Base-by-base conservation (phyloP, 1,140 invertebrate genomes). In the Anoplophora glabripennis region DNA sequence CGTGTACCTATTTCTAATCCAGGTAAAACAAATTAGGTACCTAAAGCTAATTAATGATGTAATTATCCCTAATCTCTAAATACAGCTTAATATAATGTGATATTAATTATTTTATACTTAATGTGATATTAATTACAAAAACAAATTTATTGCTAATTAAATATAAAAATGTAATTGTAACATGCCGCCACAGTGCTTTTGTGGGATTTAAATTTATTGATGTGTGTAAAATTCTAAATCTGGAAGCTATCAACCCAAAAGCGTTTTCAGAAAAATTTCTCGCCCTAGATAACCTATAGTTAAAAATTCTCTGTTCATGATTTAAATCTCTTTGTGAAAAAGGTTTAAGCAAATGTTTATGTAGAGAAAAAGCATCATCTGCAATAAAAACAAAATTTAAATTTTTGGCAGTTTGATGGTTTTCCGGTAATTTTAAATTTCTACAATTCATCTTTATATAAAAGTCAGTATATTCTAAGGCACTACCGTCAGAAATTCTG, bases 151-250 rank as follows among this genome's bases (percentile, higher is more conserved):
- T n/a, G n/a, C n/a, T n/a, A n/a, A n/a, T n/a, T n/a, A n/a, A n/a
- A n/a, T n/a, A n/a, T n/a, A n/a, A n/a, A n/a, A n/a, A n/a, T n/a
- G n/a, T n/a, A n/a, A n/a, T n/a, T n/a, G n/a, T n/a, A n/a, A n/a
- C n/a, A n/a, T n/a, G n/a, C n/a, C n/a, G n/a, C n/a, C n/a, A n/a
- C 12, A 36, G 41, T 38, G 10, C 40, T 57, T 28, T 28, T 48
- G 28, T 28, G 14, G 33, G 55, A 11, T 7, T n/a, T 14, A 38
- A 10, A 15, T 58, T 42, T 42, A 58, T 51, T 51, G 52, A 11
- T 18, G 55, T 60, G 15, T 63, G 57, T 21, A 63, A 53, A 48
- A 63, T 63, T 60, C 61, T 14, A 38, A 62, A 62, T 44, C 34
- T 21, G 15, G 55, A 35, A n/a, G 42, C 15, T 35, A 62, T 45